Evolutionary conservation across 2,888 invertebrate species (phyloP).

Genomic region (Cryptophagus acutangulus): DNA sequence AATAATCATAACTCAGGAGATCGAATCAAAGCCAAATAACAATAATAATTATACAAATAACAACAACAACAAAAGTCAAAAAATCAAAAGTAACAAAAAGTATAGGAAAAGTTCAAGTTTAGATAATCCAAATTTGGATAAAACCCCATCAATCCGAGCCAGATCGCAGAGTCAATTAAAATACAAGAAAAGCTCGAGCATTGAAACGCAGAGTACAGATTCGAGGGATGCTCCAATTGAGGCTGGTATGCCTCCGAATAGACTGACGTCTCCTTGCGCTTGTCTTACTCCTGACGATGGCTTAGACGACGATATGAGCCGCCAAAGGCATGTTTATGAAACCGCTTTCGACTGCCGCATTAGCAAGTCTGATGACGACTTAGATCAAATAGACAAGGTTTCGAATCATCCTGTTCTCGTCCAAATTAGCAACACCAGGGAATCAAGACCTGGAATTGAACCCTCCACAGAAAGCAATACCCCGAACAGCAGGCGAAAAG

Average conservation of each 20-base stretch:
- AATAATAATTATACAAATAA: constrained; percentile 5
- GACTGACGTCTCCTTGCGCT: constrained; percentile 64
- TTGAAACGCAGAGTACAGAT: constrained; percentile 68
- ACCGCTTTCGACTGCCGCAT: constrained; percentile 87
- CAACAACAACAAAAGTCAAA: constrained; percentile 19
- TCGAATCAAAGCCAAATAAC: constrained; percentile 19
- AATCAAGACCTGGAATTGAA: constrained; percentile 28
- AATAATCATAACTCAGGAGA: constrained; percentile 13
- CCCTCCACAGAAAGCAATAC: constrained; percentile 32
- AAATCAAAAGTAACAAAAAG: constrained; percentile 28
- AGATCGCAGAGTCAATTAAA: constrained; percentile 38
- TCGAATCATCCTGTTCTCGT: constrained; percentile 74
- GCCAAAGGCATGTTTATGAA: constrained; percentile 76
- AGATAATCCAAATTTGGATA: constrained; percentile 35
- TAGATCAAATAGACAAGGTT: constrained; percentile 76
- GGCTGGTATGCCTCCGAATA: constrained; percentile 70
- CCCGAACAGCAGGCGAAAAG: constrained; percentile 55
- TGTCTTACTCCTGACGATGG: constrained; percentile 61
- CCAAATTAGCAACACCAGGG: constrained; percentile 49
- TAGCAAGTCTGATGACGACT: constrained; percentile 72
- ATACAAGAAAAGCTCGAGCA: constrained; percentile 67
- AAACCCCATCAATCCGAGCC: constrained; percentile 43
- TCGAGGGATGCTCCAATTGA: constrained; percentile 52
- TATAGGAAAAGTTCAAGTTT: constrained; percentile 40
- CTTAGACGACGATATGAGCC: constrained; percentile 57